phyloP scores from a whole-genome alignment of 2,113 vertebrate genomes.

The Malurus elegans region DNA sequence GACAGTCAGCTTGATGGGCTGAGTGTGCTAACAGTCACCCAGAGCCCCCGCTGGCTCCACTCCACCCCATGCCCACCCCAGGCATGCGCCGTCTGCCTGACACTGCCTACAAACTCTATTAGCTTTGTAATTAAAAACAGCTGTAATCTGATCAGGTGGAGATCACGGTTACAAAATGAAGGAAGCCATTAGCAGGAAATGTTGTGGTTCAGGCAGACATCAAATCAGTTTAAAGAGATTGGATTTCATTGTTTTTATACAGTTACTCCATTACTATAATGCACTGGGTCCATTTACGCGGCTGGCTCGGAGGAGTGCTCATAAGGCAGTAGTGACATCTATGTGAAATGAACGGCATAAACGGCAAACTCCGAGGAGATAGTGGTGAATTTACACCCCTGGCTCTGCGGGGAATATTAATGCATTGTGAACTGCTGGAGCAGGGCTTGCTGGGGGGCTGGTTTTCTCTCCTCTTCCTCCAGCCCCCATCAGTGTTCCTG shows the following conservation, averaged over 20 bases:
- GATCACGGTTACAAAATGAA: conserved; percentile 89
- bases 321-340: conserved; percentile 75
- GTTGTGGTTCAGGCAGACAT: conserved; percentile 82
- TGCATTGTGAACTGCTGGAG: background rate
- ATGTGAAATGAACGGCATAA: conserved; percentile 67
- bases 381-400: conserved; percentile 60
- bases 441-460: background rate
- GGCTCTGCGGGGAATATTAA: background rate
- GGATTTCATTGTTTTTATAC: conserved; percentile 86
- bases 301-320: conserved; percentile 62
- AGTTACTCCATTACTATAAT: conserved; percentile 88
- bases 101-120: conserved; percentile 76
- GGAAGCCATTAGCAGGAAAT: conserved; percentile 91
- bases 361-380: background rate
- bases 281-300: conserved; percentile 82
- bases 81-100: conserved; percentile 70
- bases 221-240: conserved; percentile 89
- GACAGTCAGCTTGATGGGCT: conserved; percentile 8
- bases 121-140: conserved; percentile 80
- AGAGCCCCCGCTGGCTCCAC: background rate
- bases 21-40: background rate
- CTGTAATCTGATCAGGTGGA: conserved; percentile 85
- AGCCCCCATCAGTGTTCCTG: fast-evolving
- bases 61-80: conserved; percentile 3
- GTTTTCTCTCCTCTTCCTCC: background rate